Percentiles rank a stretch among this genome's conserved stretches.
phyloP scores from a whole-genome alignment of 1,140 invertebrate genomes.

The Drosophila nikananu region DNA sequence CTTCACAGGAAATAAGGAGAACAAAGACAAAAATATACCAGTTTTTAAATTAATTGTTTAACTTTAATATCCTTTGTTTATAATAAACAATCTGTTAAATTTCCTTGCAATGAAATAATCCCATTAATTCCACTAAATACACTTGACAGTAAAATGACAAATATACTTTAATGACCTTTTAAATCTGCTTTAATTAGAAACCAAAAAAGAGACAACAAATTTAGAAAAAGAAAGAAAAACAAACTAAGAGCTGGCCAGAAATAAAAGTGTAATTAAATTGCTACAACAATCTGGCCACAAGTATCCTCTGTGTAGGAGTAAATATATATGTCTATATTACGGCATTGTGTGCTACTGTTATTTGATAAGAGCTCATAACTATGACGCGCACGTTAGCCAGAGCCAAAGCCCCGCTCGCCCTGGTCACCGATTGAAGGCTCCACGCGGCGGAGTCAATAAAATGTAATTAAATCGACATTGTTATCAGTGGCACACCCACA shows the following conservation, averaged over 20 bases:
- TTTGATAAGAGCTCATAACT: conserved; percentile 75
- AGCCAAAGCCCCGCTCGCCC: not conserved
- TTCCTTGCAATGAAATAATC: not conserved
- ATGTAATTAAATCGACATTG: conserved; percentile 82
- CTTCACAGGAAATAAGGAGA: not conserved
- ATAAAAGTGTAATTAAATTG: conserved; percentile 67
- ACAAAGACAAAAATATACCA: no score
- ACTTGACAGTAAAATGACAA: not conserved
- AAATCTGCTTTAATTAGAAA: conserved; percentile 7
- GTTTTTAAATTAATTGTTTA: not conserved
- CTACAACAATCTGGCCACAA: conserved; percentile 25
- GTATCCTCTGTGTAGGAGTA: conserved; percentile 10
- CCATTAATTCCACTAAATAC: not conserved
- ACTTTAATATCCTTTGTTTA: no score
- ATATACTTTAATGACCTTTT: not conserved
- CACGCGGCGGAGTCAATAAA: conserved; percentile 68
- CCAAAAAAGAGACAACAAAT: not conserved
- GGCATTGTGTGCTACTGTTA: conserved; percentile 68
- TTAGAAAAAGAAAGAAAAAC: not conserved
- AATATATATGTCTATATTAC: conserved; percentile 32
- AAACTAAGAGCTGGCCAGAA: conserved; percentile 3
- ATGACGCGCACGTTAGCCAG: conserved; percentile 57
- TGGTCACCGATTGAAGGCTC: conserved; percentile 24
- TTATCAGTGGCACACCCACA: conserved; percentile 56
- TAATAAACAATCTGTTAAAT: no score